phyloP scores from a whole-genome alignment of 2,888 invertebrate genomes.

The Crioceris asparagi region DNA sequence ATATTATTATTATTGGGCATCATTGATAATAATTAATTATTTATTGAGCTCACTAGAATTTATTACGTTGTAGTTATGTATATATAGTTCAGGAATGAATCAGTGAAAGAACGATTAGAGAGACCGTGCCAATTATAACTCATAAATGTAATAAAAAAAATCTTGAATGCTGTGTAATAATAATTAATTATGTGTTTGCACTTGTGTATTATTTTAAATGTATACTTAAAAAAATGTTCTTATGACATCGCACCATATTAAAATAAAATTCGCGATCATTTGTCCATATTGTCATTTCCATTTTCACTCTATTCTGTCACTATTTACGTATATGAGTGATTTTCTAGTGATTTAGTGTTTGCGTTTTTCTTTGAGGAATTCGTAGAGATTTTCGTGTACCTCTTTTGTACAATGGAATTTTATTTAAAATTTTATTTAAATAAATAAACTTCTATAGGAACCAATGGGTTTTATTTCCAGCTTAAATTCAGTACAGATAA shows the following conservation, averaged over 20 bases:
- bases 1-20: background rate
- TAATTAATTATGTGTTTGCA: conserved; percentile 40
- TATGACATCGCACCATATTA: conserved; percentile 32
- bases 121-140: conserved; percentile 41
- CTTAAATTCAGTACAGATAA: too few relatives aligned
- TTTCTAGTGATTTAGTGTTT: conserved; percentile 32
- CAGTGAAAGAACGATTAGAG: conserved; percentile 21
- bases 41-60: conserved; percentile 20
- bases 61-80: conserved; percentile 36
- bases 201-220: conserved; percentile 36
- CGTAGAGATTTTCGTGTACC: conserved; percentile 29
- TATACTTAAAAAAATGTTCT: conserved; percentile 33
- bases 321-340: conserved; percentile 26
- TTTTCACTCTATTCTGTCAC: conserved; percentile 20
- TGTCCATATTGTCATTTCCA: conserved; percentile 27
- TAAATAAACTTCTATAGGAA: conserved; percentile 30
- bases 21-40: conserved; percentile 8
- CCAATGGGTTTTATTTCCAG: too few relatives aligned
- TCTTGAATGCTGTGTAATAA: conserved; percentile 42
- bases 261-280: conserved; percentile 29
- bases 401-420: conserved; percentile 30
- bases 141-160: conserved; percentile 37
- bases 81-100: conserved; percentile 25
- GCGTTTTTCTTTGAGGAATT: conserved; percentile 28
- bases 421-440: conserved; percentile 30